Evolutionary conservation across 30 jellyfish, hydroid and myxozoan species (phyloP).

Genomic region (Hydra vulgaris): DNA sequence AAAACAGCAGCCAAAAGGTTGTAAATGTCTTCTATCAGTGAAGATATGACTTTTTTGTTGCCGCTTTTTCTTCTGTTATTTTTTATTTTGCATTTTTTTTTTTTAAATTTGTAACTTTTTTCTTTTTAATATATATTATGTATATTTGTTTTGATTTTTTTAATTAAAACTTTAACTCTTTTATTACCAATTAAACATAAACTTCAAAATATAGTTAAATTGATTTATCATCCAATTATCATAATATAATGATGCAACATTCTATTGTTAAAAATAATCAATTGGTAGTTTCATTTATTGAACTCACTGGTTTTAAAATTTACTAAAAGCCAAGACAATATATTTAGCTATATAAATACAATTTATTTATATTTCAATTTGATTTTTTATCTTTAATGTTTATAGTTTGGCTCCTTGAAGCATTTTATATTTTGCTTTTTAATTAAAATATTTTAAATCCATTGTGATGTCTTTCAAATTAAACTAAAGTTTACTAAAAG

Average conservation of each 20-base stretch:
- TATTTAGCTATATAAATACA: neutral
- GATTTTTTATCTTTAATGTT: neutral
- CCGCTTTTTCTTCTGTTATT: neutral
- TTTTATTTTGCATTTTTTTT: neutral
- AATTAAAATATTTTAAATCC: neutral
- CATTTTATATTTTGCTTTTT: neutral
- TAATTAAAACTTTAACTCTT: too few relatives aligned
- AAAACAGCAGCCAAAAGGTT: neutral
- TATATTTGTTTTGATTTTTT: neutral
- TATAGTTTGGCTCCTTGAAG: neutral
- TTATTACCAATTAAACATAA: neutral
- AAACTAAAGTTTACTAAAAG: neutral
- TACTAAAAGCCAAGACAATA: neutral
- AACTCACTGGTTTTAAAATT: neutral
- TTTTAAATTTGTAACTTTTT: too few relatives aligned
- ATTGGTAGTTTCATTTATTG: neutral
- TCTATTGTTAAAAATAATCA: neutral
- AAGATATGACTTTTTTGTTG: neutral
- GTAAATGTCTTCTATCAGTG: neutral
- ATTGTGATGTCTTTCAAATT: neutral
- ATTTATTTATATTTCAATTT: neutral
- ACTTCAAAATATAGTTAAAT: neutral
- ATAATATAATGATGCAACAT: neutral
- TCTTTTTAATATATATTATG: too few relatives aligned
- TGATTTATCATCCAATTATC: neutral